These are phyloP conservation scores for Setipinna tenuifilis DNA, from an alignment of 2,797 vertebrate genomes.

Conservation along the genomic window DNA sequence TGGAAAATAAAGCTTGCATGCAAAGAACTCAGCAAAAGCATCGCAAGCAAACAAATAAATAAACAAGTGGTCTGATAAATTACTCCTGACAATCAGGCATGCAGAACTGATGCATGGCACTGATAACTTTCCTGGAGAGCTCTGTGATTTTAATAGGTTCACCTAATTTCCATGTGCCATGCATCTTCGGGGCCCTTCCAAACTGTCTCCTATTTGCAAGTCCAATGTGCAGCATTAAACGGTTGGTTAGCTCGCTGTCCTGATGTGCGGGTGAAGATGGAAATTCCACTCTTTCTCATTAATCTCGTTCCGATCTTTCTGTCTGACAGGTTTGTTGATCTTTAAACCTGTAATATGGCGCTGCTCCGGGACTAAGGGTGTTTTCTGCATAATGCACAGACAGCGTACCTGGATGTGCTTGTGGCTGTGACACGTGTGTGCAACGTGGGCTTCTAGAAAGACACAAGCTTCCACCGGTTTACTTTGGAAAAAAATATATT, in stretches of 20 bases:
- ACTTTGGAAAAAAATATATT: conserved; percentile 4
- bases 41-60: conserved; percentile 49
- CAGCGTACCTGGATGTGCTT: conserved; percentile 25
- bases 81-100: conserved; percentile 48
- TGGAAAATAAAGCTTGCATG: neutral
- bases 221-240: conserved; percentile 59
- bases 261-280: conserved; percentile 60
- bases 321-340: conserved; percentile 58
- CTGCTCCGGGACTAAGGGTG: conserved; percentile 46
- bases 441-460: conserved; percentile 2
- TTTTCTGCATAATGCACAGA: conserved; percentile 50
- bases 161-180: conserved; percentile 54
- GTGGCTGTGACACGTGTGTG: conserved; percentile 9
- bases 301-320: conserved; percentile 57
- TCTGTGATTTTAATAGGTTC: conserved; percentile 56
- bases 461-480: conserved; percentile 33
- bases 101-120: conserved; percentile 39
- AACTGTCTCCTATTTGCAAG: conserved; percentile 60
- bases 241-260: conserved; percentile 54
- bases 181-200: conserved; percentile 41
- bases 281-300: conserved; percentile 56
- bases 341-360: conserved; percentile 53
- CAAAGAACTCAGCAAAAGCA: conserved; percentile 27
- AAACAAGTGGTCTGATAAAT: conserved; percentile 58
- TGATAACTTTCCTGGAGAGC: conserved; percentile 57